These are phyloP conservation scores for Molanna angustata DNA, from an alignment of 2,888 invertebrate species.

Conservation along the genomic window DNA sequence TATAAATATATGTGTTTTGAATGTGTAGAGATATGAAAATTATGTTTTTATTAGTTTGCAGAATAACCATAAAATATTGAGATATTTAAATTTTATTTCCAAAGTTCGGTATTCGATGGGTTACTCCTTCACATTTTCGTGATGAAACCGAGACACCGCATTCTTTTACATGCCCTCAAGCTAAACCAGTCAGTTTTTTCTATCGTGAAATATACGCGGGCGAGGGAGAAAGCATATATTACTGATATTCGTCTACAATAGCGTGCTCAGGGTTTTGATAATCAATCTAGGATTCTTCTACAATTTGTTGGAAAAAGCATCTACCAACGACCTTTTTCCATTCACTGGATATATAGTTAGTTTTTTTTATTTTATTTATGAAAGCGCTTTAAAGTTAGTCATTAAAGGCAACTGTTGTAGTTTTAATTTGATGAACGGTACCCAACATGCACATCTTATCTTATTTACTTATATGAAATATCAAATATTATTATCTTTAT, in stretches of 20 bases:
- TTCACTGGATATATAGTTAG: too few species aligned
- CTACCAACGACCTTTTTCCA: too few species aligned
- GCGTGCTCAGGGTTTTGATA: conserved; percentile 26
- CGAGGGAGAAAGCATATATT: background rate
- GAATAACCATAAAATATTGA: too few species aligned
- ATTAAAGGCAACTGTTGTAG: too few species aligned
- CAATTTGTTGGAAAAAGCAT: conserved; percentile 19
- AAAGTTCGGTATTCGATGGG: background rate
- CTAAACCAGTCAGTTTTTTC: background rate
- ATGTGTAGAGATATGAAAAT: background rate
- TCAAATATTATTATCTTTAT: too few species aligned
- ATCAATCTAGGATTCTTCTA: conserved; percentile 31
- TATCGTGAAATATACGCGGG: background rate
- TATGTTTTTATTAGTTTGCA: background rate
- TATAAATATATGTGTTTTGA: background rate
- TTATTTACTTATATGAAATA: too few species aligned
- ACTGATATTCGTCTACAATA: background rate
- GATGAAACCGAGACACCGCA: background rate
- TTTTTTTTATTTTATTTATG: too few species aligned
- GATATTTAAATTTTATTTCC: too few species aligned
- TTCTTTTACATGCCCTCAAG: background rate
- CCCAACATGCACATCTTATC: too few species aligned
- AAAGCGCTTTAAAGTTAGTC: too few species aligned
- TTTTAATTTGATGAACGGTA: too few species aligned
- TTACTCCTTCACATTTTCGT: background rate